Percentiles rank a stretch among this genome's conserved stretches.
phyloP scores from a whole-genome alignment of 2,113 vertebrate genomes.

The Nestor notabilis region DNA sequence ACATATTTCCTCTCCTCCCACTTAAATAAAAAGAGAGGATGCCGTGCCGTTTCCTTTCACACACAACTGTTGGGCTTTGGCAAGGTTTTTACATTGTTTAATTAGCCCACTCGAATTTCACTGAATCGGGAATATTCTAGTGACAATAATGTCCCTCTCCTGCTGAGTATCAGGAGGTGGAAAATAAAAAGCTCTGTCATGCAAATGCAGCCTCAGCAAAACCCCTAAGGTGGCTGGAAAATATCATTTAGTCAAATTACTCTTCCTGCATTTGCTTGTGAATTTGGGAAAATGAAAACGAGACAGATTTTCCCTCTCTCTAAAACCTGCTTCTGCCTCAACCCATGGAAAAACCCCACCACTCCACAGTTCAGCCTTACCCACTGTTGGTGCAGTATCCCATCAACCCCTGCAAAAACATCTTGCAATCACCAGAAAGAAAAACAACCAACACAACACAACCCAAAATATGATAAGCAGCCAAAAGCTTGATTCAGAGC shows the following conservation, averaged over 20 bases:
- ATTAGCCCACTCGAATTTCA: slow-evolving; percentile 66
- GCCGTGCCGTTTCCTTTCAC: not conserved
- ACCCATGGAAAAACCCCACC: not conserved
- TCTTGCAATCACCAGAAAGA: not conserved
- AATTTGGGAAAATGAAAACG: not conserved
- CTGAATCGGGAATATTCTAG: slow-evolving; percentile 51
- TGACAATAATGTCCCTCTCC: slow-evolving; percentile 59
- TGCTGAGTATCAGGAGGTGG: slow-evolving; percentile 57
- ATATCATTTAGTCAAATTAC: slow-evolving; percentile 34
- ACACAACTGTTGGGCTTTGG: slow-evolving; percentile 28
- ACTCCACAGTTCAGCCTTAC: not conserved
- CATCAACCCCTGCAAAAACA: not conserved
- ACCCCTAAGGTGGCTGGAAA: not conserved
- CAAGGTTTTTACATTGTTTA: slow-evolving; percentile 56
- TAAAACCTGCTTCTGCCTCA: not conserved
- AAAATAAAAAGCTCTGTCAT: slow-evolving; percentile 53
- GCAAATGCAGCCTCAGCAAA: slow-evolving; percentile 59
- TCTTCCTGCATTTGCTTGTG: not conserved
- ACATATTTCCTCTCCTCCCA: slow-evolving; percentile 12
- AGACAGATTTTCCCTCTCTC: not conserved
- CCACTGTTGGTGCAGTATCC: not conserved
- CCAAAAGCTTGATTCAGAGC: not conserved
- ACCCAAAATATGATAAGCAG: not conserved
- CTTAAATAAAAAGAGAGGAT: slow-evolving; percentile 16
- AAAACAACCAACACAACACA: not conserved